These are phyloP conservation scores for Plecotus auritus DNA, from an alignment of 2,113 vertebrate species.

Conservation along the genomic window DNA sequence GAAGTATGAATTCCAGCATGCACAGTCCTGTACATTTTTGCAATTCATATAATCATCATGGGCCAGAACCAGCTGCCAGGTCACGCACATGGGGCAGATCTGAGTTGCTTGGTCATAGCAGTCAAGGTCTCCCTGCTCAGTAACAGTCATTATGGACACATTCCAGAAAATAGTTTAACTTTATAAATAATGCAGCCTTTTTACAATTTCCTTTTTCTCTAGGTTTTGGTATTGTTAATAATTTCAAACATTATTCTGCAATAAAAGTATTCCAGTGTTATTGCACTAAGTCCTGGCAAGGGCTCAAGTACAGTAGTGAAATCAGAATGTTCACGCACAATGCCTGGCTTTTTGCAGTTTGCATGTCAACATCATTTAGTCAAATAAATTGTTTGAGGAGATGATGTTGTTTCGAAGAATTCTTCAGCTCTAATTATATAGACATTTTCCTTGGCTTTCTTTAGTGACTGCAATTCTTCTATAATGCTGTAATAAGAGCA, in stretches of 20 bases:
- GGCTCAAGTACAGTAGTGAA: background rate
- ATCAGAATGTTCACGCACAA: background rate
- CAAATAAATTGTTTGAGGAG: background rate
- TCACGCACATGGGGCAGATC: conserved; percentile 59
- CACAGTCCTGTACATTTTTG: conserved; percentile 9
- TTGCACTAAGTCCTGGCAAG: conserved; percentile 21
- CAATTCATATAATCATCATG: conserved; percentile 47
- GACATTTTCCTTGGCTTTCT: background rate
- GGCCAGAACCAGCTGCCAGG: conserved; percentile 64
- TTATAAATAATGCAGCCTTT: conserved; percentile 76
- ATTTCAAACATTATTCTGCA: conserved; percentile 57
- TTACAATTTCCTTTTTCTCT: conserved; percentile 73
- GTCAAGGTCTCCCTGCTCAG: conserved; percentile 64
- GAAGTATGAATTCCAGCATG: conserved; percentile 48
- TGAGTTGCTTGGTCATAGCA: conserved; percentile 59
- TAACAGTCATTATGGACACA: conserved; percentile 64
- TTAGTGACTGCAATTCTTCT: background rate
- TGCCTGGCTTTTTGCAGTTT: background rate
- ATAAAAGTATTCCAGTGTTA: conserved; percentile 30
- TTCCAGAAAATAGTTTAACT: conserved; percentile 75
- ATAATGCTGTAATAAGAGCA: background rate
- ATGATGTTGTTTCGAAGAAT: background rate
- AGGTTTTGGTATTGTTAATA: conserved; percentile 68
- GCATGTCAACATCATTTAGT: background rate
- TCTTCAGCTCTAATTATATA: background rate